phyloP scores from a whole-genome alignment of 2,797 vertebrate genomes.

The Otus scops region DNA sequence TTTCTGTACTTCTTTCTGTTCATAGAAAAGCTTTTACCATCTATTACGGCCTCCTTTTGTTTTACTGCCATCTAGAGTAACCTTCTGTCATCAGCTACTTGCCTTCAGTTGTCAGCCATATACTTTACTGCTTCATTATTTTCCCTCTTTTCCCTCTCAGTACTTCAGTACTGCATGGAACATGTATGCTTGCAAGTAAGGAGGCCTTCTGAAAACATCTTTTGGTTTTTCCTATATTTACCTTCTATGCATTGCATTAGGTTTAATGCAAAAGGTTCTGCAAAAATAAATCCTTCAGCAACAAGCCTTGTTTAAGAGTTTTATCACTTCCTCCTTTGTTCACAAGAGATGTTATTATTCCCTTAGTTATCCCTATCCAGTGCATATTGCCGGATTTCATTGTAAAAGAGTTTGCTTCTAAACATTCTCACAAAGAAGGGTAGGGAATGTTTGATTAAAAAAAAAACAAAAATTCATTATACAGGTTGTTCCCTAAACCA shows the following conservation, averaged over 20 bases:
- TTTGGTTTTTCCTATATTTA: not conserved
- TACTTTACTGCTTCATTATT: not conserved
- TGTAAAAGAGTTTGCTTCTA: not conserved
- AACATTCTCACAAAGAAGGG: not conserved
- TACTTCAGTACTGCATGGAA: not conserved
- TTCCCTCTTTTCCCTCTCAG: not conserved
- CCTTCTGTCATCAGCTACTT: not conserved
- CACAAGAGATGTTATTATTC: not conserved
- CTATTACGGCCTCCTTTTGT: not conserved
- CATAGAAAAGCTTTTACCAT: not conserved
- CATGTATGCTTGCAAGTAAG: not conserved
- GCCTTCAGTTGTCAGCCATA: not conserved
- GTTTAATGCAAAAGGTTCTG: not conserved
- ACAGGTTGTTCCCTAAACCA: not conserved
- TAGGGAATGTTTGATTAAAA: not conserved
- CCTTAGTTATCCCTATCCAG: not conserved
- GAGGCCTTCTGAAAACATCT: not conserved
- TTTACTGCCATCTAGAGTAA: slow-evolving; percentile 21
- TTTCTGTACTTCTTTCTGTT: not conserved
- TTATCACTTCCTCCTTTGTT: not conserved
- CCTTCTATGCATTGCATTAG: not conserved
- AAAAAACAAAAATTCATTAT: not conserved
- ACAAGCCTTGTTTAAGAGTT: not conserved
- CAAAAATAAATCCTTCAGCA: not conserved
- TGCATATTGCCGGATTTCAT: not conserved